phyloP scores from a whole-genome alignment of 2,113 vertebrate species.

The Epinephelus fuscoguttatus region DNA sequence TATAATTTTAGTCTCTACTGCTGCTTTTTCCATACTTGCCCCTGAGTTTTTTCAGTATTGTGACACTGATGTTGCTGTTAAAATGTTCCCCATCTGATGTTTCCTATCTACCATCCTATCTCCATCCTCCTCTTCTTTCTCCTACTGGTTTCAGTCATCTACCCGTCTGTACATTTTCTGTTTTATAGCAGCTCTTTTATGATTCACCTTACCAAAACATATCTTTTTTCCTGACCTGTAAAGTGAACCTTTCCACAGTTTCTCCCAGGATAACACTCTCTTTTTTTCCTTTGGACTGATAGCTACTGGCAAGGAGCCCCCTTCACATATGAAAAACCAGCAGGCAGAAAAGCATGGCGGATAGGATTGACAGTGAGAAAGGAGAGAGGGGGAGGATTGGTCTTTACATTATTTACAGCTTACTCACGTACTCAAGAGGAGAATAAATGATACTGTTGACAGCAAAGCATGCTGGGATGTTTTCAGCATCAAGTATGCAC shows the following conservation, averaged over 20 bases:
- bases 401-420: constrained; percentile 50
- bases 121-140: not conserved
- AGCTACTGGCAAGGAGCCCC: not conserved
- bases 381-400: not conserved
- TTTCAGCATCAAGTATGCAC: not conserved
- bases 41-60: not conserved
- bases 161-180: not conserved
- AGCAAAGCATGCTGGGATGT: not conserved
- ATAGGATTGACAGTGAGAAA: constrained; percentile 1
- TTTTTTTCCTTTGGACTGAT: constrained; percentile 6
- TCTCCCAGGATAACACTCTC: not conserved
- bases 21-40: not conserved
- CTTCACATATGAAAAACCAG: constrained; percentile 27
- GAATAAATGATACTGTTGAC: constrained; percentile 9
- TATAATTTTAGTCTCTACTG: not conserved
- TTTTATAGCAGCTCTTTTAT: constrained; percentile 6
- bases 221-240: constrained; percentile 6
- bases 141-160: not conserved
- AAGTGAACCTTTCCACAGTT: constrained; percentile 24
- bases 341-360: not conserved
- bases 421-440: not conserved
- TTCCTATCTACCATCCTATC: not conserved
- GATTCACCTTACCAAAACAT: not conserved
- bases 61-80: constrained; percentile 10
- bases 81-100: not conserved